phyloP scores from a whole-genome alignment of 2,797 vertebrate species.

The Tapera naevia region DNA sequence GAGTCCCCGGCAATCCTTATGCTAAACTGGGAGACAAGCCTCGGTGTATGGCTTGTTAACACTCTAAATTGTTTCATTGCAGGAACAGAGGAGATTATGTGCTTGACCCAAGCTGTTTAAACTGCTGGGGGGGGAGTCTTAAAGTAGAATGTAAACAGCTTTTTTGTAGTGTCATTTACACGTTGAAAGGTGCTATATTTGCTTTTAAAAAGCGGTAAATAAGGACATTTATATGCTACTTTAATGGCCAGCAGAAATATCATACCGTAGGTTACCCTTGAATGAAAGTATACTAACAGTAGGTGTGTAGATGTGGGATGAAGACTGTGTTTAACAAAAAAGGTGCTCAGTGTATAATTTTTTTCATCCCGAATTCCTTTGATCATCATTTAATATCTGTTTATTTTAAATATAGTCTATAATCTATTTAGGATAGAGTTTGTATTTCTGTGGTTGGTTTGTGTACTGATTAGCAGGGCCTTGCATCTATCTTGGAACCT shows the following conservation, averaged over 20 bases:
- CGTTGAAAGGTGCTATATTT: background rate
- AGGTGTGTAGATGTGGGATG: background rate
- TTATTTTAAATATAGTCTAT: constrained; percentile 27
- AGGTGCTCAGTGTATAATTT: rapidly evolving
- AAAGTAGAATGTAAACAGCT: background rate
- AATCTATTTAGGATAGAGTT: background rate
- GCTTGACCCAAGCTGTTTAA: background rate
- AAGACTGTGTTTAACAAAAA: background rate
- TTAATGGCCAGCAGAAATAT: background rate
- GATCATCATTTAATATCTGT: constrained; percentile 1
- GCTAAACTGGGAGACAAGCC: background rate
- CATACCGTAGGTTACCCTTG: background rate
- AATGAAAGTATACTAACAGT: background rate
- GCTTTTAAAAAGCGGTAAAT: background rate
- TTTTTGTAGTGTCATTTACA: background rate
- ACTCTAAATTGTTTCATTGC: background rate
- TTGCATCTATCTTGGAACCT: background rate
- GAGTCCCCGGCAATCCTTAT: background rate
- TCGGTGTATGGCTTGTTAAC: background rate
- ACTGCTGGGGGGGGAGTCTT: background rate
- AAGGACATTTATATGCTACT: background rate
- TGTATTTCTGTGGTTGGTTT: background rate
- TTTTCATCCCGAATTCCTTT: background rate
- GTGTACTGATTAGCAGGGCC: background rate
- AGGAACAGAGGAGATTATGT: background rate